Evolutionary conservation across 2,797 vertebrate species (phyloP).

Genomic region (Helostoma temminkii): DNA sequence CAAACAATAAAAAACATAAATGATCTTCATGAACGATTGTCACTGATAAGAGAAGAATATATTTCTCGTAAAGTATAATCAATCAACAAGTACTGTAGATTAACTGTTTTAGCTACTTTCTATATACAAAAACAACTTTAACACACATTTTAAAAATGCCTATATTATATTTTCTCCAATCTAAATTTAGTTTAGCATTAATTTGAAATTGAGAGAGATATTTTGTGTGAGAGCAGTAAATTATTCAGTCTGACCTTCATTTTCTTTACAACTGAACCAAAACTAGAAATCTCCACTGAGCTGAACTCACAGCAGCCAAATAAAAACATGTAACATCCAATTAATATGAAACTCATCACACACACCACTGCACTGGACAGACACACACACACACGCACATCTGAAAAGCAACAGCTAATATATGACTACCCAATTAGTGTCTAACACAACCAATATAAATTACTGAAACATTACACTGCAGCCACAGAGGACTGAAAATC

Average conservation of each 20-base stretch:
- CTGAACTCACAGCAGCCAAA: constrained; percentile 29
- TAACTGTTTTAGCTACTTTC: background rate
- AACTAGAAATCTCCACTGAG: constrained; percentile 53
- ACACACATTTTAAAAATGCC: too few species aligned
- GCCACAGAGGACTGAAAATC: constrained; percentile 37
- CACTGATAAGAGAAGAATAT: too few species aligned
- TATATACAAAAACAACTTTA: background rate
- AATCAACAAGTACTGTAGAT: too few species aligned
- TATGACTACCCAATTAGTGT: constrained; percentile 64
- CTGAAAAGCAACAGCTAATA: constrained; percentile 40
- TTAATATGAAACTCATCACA: constrained; percentile 59
- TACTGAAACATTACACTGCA: constrained; percentile 49
- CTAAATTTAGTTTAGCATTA: background rate
- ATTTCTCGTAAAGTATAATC: too few species aligned
- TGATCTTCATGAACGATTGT: too few species aligned
- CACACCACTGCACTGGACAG: constrained; percentile 42
- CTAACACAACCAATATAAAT: constrained; percentile 47
- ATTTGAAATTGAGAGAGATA: constrained; percentile 30
- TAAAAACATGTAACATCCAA: constrained; percentile 52
- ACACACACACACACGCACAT: constrained; percentile 13
- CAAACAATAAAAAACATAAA: too few species aligned
- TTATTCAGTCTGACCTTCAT: constrained; percentile 58
- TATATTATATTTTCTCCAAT: too few species aligned
- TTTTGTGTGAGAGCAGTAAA: constrained; percentile 42
- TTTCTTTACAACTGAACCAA: constrained; percentile 60